A percentile compares a stretch with the other conserved stretches of the same genome.
phyloP scores from a whole-genome alignment of 2,888 invertebrate genomes.

The Oxytorus armatus region DNA sequence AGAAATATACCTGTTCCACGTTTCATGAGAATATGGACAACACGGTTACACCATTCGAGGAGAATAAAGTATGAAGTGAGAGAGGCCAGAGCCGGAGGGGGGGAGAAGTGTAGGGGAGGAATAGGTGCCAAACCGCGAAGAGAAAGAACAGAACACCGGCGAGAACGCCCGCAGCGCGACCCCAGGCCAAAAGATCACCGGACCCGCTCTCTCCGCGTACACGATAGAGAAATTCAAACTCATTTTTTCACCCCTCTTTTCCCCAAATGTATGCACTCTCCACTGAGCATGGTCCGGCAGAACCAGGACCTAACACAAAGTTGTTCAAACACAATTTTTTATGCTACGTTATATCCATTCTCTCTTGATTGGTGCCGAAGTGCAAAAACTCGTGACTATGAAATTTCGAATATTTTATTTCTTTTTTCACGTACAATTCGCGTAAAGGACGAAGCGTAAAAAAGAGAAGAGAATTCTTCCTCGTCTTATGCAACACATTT shows the following conservation, averaged over 20 bases:
- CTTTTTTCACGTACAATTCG: neutral
- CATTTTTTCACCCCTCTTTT: conserved; percentile 5
- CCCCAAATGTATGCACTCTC: neutral
- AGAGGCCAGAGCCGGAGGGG: conserved; percentile 44
- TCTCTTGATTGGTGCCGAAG: neutral
- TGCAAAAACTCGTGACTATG: neutral
- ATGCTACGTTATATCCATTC: neutral
- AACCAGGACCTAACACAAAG: neutral
- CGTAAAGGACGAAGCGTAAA: neutral
- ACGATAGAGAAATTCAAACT: conserved; percentile 3
- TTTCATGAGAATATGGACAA: conserved; percentile 22
- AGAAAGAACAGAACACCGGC: conserved; percentile 44
- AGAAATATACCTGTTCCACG: conserved; percentile 27
- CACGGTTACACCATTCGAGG: neutral
- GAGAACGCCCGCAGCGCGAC: conserved; percentile 75
- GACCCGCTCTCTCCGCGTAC: conserved; percentile 33
- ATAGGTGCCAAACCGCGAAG: conserved; percentile 60
- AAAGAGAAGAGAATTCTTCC: neutral
- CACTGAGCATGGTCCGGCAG: neutral
- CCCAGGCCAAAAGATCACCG: conserved; percentile 77
- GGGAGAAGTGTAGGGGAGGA: conserved; percentile 28
- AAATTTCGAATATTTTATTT: neutral
- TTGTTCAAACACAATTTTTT: neutral
- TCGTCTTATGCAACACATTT: conserved; percentile 26
- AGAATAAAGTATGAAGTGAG: neutral